A percentile compares a stretch with the other conserved stretches of the same genome.
These are phyloP conservation scores for Hiodon alosoides DNA, from an alignment of 2,113 vertebrate species.

Conservation along the genomic window DNA sequence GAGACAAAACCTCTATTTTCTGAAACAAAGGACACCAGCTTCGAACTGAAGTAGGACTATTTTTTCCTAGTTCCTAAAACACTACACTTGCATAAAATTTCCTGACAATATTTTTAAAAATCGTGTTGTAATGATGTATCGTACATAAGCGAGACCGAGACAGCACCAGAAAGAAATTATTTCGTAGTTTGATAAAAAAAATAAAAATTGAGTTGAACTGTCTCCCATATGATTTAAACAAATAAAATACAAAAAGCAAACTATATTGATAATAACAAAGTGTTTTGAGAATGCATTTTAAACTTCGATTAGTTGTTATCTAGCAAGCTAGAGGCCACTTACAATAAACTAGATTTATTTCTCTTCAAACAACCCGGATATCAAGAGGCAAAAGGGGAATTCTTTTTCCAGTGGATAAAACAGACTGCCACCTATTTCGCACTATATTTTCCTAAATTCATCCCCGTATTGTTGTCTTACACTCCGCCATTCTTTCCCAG, in stretches of 20 bases:
- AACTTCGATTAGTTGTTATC: not conserved
- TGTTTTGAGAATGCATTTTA: not conserved
- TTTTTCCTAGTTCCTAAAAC: no score
- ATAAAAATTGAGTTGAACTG: no score
- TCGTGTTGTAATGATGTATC: no score
- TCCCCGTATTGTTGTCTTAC: not conserved
- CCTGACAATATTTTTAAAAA: no score
- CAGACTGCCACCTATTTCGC: not conserved
- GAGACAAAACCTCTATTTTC: constrained; percentile 15
- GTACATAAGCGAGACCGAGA: no score
- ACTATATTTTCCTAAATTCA: not conserved
- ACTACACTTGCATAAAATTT: no score
- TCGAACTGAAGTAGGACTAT: no score
- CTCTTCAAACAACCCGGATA: not conserved
- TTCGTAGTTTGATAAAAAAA: no score
- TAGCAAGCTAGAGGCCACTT: not conserved
- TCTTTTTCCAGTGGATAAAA: not conserved
- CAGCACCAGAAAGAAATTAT: no score
- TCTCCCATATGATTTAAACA: no score
- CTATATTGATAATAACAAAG: no score
- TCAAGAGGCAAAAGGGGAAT: not conserved
- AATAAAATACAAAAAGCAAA: no score
- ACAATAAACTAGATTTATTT: not conserved
- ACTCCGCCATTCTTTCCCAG: not conserved
- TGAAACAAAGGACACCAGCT: constrained; percentile 1